These are phyloP conservation scores for Toxotes chatareus DNA, from an alignment of 2,113 vertebrate genomes.

Conservation along the genomic window DNA sequence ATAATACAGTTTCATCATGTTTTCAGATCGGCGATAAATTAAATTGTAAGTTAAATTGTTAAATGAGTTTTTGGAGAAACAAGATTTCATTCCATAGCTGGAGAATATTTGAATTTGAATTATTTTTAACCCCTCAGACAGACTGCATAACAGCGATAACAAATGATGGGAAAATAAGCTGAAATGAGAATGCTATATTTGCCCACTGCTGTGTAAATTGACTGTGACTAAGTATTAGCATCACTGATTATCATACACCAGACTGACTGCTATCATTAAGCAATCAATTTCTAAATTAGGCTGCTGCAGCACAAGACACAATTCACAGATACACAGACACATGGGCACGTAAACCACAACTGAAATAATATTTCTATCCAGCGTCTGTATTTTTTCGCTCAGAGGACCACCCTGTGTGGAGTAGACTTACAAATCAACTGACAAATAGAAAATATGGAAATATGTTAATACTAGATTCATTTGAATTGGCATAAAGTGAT, in stretches of 20 bases:
- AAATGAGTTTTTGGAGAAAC: background rate
- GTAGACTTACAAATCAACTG: background rate
- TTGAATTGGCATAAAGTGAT: background rate
- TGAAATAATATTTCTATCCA: slow-evolving; percentile 57
- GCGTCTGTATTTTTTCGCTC: background rate
- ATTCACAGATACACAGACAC: slow-evolving; percentile 20
- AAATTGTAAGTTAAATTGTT: too few relatives aligned
- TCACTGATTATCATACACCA: slow-evolving; percentile 50
- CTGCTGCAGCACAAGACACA: slow-evolving; percentile 4
- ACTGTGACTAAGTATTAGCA: slow-evolving; percentile 59
- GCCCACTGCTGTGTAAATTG: slow-evolving; percentile 46
- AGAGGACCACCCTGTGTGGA: slow-evolving; percentile 33
- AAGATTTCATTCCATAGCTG: slow-evolving; percentile 27
- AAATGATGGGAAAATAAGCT: slow-evolving; percentile 56
- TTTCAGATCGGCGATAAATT: slow-evolving; percentile 9
- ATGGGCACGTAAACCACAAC: slow-evolving; percentile 28
- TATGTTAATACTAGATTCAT: background rate
- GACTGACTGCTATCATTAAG: slow-evolving; percentile 50
- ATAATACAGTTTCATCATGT: background rate
- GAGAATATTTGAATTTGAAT: slow-evolving; percentile 36
- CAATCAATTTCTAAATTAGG: slow-evolving; percentile 50
- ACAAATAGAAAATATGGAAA: slow-evolving; percentile 12
- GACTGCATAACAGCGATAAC: slow-evolving; percentile 28
- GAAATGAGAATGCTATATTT: slow-evolving; percentile 56
- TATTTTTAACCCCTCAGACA: slow-evolving; percentile 24